phyloP scores from a whole-genome alignment of 2,113 vertebrate genomes.

The Synchiropus splendidus region DNA sequence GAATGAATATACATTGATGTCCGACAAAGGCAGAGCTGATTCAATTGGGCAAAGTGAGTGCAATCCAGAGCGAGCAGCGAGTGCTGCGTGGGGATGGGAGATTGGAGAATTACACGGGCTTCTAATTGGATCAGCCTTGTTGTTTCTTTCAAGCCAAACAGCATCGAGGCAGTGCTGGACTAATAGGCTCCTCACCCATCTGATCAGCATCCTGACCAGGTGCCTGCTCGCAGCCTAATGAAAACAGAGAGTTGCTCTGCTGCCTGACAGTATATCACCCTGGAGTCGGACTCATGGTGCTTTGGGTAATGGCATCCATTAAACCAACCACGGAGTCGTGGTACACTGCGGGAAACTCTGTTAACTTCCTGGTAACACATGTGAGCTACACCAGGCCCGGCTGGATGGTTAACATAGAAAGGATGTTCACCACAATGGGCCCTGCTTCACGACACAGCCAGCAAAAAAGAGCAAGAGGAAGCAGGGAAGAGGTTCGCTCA shows the following conservation, averaged over 20 bases:
- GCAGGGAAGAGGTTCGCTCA: conserved; percentile 40
- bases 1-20: conserved; percentile 2
- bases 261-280: conserved; percentile 23
- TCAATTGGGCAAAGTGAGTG: conserved; percentile 35
- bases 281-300: conserved; percentile 28
- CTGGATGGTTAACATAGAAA: conserved; percentile 58
- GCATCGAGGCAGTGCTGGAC: conserved; percentile 32
- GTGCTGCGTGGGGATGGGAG: conserved; percentile 22
- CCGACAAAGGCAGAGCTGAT: conserved; percentile 27
- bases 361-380: conserved; percentile 10
- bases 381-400: conserved; percentile 32
- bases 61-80: conserved; percentile 30
- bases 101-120: conserved; percentile 20
- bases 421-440: conserved; percentile 62
- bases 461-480: conserved; percentile 43
- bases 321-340: too few species aligned
- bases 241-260: conserved; percentile 28
- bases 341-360: too few species aligned
- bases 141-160: conserved; percentile 49
- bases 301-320: conserved; percentile 17
- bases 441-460: conserved; percentile 54
- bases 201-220: conserved; percentile 56
- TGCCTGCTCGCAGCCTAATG: conserved; percentile 33
- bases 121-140: conserved; percentile 46
- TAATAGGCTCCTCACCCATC: conserved; percentile 31